Conservation (phyloP, 2,797 vertebrate genomes). For the Lagodon rhomboides region DNA sequence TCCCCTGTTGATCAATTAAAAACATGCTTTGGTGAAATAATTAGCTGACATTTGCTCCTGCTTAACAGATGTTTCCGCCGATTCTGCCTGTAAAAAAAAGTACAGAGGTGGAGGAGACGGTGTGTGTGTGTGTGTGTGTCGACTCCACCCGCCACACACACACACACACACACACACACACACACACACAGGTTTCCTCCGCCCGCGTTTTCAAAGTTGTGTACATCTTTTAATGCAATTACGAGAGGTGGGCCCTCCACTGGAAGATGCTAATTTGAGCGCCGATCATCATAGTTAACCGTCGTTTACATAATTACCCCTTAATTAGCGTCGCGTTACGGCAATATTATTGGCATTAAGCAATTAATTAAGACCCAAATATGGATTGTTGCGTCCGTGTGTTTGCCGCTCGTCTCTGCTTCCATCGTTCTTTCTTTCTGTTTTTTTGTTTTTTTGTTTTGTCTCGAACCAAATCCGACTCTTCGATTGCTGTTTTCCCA, state of each 20-base stretch:
- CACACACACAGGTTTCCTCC: conserved; percentile 54
- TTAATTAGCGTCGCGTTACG: conserved; percentile 79
- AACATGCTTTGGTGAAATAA: conserved; percentile 86
- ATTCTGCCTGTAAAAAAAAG: conserved; percentile 73
- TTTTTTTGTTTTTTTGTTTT: neutral
- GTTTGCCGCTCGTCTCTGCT: conserved; percentile 23
- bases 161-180: conserved; percentile 49
- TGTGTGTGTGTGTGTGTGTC: conserved; percentile 23
- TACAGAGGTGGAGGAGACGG: conserved; percentile 73
- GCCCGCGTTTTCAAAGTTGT: conserved; percentile 77
- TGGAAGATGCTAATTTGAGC: conserved; percentile 78
- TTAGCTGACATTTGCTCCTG: conserved; percentile 86
- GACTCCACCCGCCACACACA: conserved; percentile 46
- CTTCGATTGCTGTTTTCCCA: conserved; percentile 66
- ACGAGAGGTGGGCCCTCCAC: conserved; percentile 78
- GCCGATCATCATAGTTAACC: conserved; percentile 79
- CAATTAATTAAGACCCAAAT: conserved; percentile 80
- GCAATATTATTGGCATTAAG: conserved; percentile 80
- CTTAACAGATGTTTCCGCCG: conserved; percentile 84
- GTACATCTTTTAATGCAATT: conserved; percentile 81
- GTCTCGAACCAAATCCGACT: conserved; percentile 47
- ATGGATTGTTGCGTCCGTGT: conserved; percentile 66
- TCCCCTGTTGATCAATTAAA: conserved; percentile 88
- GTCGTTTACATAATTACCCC: conserved; percentile 82
- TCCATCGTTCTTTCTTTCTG: conserved; percentile 8